These are phyloP conservation scores for Chloromyia formosa DNA, from an alignment of 2,888 invertebrate genomes.

Conservation along the genomic window DNA sequence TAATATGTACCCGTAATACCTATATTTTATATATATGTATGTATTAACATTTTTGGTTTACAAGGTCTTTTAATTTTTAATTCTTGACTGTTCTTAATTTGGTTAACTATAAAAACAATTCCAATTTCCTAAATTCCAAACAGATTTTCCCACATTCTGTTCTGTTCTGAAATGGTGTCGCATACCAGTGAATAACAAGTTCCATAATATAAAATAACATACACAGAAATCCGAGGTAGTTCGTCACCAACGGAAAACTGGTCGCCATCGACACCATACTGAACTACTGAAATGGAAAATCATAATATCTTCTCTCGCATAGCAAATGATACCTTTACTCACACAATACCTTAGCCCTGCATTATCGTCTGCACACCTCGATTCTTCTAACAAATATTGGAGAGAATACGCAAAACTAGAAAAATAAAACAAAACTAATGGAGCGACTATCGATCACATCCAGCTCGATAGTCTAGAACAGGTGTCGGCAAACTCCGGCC, in stretches of 20 bases:
- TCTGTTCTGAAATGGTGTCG: no score
- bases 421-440: neutral
- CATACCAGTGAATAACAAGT: neutral
- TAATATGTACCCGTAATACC: no score
- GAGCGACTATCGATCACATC: neutral
- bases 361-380: no score
- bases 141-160: no score
- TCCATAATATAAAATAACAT: neutral
- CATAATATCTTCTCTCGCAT: constrained; percentile 52
- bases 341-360: neutral
- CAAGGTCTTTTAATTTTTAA: no score
- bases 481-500: no score
- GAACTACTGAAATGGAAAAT: constrained; percentile 50
- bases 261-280: constrained; percentile 43
- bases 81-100: no score
- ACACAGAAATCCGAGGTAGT: neutral
- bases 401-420: no score
- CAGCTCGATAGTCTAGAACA: neutral
- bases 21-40: no score
- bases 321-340: constrained; percentile 49
- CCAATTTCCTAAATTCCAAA: no score
- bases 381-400: neutral
- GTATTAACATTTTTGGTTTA: no score
- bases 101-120: no score
- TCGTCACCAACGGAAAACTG: constrained; percentile 15